These are phyloP conservation scores for Lycocorax pyrrhopterus DNA, from an alignment of 2,113 vertebrate genomes.

Conservation along the genomic window DNA sequence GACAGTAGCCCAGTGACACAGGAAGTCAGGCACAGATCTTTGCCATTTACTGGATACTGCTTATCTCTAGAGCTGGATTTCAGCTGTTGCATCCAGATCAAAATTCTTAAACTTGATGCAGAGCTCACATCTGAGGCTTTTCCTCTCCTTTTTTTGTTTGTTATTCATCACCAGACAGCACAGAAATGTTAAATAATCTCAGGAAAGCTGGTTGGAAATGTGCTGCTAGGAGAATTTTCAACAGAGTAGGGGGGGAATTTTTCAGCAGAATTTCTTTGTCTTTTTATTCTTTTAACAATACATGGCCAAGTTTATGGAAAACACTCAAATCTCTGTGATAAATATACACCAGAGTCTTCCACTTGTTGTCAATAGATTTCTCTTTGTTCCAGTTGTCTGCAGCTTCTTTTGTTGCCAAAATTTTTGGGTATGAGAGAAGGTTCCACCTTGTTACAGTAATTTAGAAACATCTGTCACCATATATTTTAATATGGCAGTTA, in stretches of 20 bases:
- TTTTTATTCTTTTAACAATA: background rate
- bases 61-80: background rate
- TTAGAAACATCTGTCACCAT: constrained; percentile 58
- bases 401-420: constrained; percentile 27
- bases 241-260: background rate
- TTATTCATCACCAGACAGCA: background rate
- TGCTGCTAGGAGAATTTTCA: background rate
- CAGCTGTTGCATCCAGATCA: background rate
- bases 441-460: constrained; percentile 51
- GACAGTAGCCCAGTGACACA: background rate
- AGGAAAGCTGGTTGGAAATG: background rate
- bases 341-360: background rate
- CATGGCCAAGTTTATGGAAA: background rate
- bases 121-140: background rate
- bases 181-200: background rate
- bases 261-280: background rate
- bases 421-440: constrained; percentile 12
- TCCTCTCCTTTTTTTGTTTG: background rate
- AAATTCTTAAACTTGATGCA: background rate
- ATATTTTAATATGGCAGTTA: constrained; percentile 45
- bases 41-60: background rate
- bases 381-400: constrained; percentile 36
- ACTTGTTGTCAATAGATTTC: constrained; percentile 23
- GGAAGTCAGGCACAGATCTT: background rate
- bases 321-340: background rate